A percentile compares a stretch with the other conserved stretches of the same genome.
Evolutionary conservation across 2,113 vertebrate species (phyloP).

Genomic region (Chionomys nivalis): DNA sequence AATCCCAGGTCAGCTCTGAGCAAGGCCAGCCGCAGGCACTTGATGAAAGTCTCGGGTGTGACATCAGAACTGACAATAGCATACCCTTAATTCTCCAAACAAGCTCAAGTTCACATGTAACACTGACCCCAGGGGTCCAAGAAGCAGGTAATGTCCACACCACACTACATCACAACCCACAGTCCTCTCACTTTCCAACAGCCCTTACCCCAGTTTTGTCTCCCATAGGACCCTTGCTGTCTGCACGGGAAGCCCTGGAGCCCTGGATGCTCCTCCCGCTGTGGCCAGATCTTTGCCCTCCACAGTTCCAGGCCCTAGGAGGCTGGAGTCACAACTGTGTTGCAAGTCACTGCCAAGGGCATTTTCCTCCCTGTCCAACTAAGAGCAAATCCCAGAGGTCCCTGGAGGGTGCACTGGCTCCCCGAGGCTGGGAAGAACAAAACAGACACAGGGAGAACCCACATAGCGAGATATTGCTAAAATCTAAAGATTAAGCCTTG

Average conservation of each 20-base stretch:
- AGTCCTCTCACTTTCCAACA: background rate
- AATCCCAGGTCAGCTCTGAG: background rate
- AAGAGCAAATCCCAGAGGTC: background rate
- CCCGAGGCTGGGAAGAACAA: background rate
- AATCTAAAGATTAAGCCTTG: background rate
- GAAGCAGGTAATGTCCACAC: background rate
- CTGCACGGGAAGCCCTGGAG: background rate
- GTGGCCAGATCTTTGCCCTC: background rate
- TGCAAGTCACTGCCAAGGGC: background rate
- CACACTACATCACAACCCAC: background rate
- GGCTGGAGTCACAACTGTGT: background rate
- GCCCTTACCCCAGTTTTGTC: background rate
- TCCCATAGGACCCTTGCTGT: background rate
- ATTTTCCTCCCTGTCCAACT: background rate
- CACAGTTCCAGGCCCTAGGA: background rate
- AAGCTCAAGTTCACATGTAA: background rate
- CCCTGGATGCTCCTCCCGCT: background rate
- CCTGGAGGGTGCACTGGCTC: background rate
- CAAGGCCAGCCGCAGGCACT: background rate
- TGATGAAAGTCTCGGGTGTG: background rate
- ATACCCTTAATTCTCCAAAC: background rate
- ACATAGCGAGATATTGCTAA: background rate
- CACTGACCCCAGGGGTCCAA: background rate
- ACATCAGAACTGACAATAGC: slow-evolving; percentile 54
- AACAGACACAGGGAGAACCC: background rate